These are phyloP conservation scores for Lymantria dispar DNA, from an alignment of 2,888 invertebrate species.

Conservation along the genomic window DNA sequence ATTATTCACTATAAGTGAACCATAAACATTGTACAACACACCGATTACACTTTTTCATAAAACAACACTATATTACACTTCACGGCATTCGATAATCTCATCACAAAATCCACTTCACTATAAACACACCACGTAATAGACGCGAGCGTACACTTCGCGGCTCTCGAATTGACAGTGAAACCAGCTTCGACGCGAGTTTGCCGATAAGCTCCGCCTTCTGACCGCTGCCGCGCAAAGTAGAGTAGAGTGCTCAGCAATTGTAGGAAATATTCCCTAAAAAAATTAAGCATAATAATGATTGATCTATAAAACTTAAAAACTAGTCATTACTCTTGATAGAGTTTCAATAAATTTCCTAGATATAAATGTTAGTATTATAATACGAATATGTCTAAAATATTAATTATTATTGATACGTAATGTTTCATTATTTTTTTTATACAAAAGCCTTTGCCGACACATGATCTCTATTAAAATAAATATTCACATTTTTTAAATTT, in stretches of 20 bases:
- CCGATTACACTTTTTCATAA: conserved; percentile 64
- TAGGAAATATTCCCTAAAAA: conserved; percentile 8
- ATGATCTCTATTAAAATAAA: neutral
- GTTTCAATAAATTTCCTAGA: neutral
- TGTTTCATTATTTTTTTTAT: neutral
- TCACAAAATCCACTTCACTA: conserved; percentile 79
- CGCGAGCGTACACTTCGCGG: conserved; percentile 79
- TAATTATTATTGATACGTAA: neutral
- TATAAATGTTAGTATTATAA: neutral
- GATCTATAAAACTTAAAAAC: neutral
- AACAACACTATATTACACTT: conserved; percentile 77
- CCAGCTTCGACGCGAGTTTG: conserved; percentile 81
- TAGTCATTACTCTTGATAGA: neutral
- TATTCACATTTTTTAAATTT: neutral
- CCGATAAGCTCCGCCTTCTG: conserved; percentile 82
- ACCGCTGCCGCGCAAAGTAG: conserved; percentile 82
- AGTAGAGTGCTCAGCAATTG: conserved; percentile 60
- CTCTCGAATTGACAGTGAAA: conserved; percentile 81
- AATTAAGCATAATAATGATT: neutral
- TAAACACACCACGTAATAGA: conserved; percentile 80
- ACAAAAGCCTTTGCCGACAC: neutral
- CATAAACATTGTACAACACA: conserved; percentile 66
- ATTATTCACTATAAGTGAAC: conserved; percentile 67
- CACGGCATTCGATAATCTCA: conserved; percentile 78
- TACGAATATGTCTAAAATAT: neutral